These are phyloP conservation scores for Epicampocera succincta DNA, from an alignment of 2,888 invertebrate species.

Conservation along the genomic window DNA sequence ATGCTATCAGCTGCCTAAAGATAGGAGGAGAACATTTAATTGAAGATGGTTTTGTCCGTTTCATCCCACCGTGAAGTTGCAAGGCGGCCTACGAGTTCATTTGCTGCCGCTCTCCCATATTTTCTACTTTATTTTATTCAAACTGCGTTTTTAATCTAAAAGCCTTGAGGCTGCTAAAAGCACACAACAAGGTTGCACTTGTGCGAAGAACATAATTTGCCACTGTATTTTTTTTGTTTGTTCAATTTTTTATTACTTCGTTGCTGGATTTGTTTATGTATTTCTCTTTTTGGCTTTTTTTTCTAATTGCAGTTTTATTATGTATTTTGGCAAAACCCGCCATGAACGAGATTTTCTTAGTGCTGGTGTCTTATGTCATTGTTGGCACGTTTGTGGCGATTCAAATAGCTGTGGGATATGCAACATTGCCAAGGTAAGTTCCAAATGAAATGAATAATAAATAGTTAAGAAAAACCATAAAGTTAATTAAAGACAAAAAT, in stretches of 20 bases:
- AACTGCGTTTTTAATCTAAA: no score
- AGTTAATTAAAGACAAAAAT: no score
- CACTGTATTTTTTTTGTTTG: conserved; percentile 1
- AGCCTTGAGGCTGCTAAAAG: no score
- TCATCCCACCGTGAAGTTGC: no score
- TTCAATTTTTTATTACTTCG: conserved; percentile 12
- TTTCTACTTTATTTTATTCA: no score
- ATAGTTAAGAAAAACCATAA: background rate
- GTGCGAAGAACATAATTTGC: no score
- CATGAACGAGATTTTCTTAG: conserved; percentile 93
- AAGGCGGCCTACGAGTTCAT: no score
- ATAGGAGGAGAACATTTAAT: no score
- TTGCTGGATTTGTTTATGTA: conserved; percentile 31
- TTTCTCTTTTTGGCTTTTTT: background rate
- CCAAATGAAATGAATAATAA: conserved; percentile 9
- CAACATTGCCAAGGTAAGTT: conserved; percentile 81
- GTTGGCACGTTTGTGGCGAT: conserved; percentile 89
- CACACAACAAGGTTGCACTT: no score
- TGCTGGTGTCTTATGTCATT: conserved; percentile 91
- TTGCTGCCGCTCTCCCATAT: no score
- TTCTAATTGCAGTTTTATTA: conserved; percentile 83
- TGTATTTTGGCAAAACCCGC: conserved; percentile 90
- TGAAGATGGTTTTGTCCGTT: no score
- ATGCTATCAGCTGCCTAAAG: no score
- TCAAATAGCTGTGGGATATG: conserved; percentile 84